Percentiles rank a stretch among this genome's conserved stretches.
Evolutionary conservation across 1,140 invertebrate genomes (phyloP).

Genomic region (Zaprionus vittiger): DNA sequence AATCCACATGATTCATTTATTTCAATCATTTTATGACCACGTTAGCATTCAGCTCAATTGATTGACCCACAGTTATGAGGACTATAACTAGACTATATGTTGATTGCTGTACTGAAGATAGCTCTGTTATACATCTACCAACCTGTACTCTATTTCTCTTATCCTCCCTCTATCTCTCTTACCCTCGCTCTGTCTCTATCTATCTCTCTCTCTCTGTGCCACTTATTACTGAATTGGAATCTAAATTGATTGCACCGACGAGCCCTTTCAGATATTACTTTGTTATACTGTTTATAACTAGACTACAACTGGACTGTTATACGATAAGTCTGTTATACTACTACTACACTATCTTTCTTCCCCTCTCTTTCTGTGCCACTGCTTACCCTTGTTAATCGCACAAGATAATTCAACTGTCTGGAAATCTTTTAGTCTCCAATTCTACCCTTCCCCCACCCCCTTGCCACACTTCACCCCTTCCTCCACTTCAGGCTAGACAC

Average conservation of each 20-base stretch:
- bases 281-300: background rate
- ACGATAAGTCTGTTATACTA: background rate
- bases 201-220: no score
- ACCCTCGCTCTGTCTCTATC: no score
- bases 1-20: background rate
- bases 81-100: no score
- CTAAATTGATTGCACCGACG: background rate
- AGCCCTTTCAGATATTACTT: background rate
- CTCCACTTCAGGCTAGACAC: background rate
- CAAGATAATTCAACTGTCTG: conserved; percentile 9
- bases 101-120: no score
- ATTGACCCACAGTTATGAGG: no score
- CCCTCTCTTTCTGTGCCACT: background rate
- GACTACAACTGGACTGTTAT: background rate
- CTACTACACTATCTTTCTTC: no score
- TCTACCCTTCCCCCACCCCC: background rate
- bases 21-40: background rate
- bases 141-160: no score
- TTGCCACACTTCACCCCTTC: background rate
- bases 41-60: background rate
- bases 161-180: no score
- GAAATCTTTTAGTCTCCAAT: background rate
- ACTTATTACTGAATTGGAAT: no score
- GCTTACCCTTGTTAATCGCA: background rate
- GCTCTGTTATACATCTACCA: no score